Percentiles rank a stretch among this genome's conserved stretches.
These are phyloP conservation scores for Umimayanthus kanabou DNA, from an alignment of 92 coral and sea anemone species.

Conservation along the genomic window DNA sequence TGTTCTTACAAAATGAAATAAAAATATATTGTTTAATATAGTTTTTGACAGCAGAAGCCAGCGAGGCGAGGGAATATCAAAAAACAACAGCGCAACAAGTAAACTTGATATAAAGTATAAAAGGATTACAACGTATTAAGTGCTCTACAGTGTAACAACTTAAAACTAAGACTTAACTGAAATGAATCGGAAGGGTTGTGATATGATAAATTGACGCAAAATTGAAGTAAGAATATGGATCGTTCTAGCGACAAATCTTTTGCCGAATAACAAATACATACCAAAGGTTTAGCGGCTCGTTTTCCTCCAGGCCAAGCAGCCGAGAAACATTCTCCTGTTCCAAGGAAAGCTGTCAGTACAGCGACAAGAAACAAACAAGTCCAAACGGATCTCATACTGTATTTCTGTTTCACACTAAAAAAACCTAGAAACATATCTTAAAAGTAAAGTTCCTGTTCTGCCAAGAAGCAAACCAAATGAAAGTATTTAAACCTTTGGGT, in stretches of 20 bases:
- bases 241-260: not conserved
- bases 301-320: not conserved
- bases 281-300: not conserved
- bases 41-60: not conserved
- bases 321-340: not conserved
- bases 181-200: not conserved
- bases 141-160: no score
- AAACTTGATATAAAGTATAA: no score
- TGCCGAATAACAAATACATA: not conserved
- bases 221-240: not conserved
- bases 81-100: not conserved
- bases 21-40: no score
- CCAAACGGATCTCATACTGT: not conserved
- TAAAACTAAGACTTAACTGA: not conserved
- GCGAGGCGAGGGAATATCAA: not conserved
- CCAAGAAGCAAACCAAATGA: not conserved
- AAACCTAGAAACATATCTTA: not conserved
- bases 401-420: no score
- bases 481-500: slow-evolving; percentile 8
- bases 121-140: not conserved
- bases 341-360: not conserved
- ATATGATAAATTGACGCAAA: not conserved
- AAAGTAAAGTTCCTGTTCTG: not conserved
- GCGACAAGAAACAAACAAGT: not conserved
- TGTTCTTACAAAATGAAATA: no score